phyloP scores from a whole-genome alignment of 2,888 invertebrate species.

The Drosophila buzzatii region DNA sequence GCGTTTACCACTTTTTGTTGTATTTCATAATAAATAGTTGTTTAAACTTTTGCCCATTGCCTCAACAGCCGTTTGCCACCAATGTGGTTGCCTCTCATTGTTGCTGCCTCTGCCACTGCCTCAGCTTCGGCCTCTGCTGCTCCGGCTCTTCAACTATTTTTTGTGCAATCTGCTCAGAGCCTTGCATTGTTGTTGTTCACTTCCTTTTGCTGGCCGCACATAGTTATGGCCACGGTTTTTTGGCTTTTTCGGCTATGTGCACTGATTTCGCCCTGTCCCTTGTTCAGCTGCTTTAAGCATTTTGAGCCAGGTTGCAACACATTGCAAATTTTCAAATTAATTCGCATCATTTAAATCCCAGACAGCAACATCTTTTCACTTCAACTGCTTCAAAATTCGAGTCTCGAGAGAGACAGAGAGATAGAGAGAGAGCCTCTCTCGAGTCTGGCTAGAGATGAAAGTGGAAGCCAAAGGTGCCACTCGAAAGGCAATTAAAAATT shows the following conservation, averaged over 20 bases:
- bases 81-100: conserved; percentile 71
- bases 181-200: conserved; percentile 60
- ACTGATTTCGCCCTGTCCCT: conserved; percentile 59
- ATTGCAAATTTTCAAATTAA: conserved; percentile 73
- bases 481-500: conserved; percentile 9
- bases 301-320: conserved; percentile 35
- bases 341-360: conserved; percentile 81
- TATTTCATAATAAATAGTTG: conserved; percentile 80
- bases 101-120: conserved; percentile 14
- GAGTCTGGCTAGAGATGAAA: conserved; percentile 38
- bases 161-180: conserved; percentile 66
- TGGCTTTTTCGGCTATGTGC: conserved; percentile 67
- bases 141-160: conserved; percentile 56
- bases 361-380: conserved; percentile 30
- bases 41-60: conserved; percentile 74
- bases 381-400: conserved; percentile 35
- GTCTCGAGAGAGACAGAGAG: background rate
- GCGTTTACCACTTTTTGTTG: conserved; percentile 58
- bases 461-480: background rate
- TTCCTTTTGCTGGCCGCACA: conserved; percentile 73
- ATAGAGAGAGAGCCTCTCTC: no score
- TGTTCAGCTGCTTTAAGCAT: conserved; percentile 27
- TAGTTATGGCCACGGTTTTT: conserved; percentile 81
- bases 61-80: conserved; percentile 74
- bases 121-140: conserved; percentile 5